Percentiles rank a stretch among this genome's conserved stretches.
Evolutionary conservation across 2,113 vertebrate genomes (phyloP).

Genomic region (Podiceps cristatus): DNA sequence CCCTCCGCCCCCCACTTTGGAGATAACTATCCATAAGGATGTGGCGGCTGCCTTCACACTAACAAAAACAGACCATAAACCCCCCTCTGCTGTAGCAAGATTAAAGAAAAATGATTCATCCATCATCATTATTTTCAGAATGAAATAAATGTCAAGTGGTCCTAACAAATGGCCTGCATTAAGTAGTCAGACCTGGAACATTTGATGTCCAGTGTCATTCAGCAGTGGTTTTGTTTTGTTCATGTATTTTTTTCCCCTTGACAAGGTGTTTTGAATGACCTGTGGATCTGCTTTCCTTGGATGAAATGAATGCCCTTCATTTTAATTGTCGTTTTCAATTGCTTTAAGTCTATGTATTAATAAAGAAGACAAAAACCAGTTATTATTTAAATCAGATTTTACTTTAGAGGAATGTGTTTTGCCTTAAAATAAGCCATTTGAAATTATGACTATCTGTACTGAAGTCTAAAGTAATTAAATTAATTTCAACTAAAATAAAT

Average conservation of each 20-base stretch:
- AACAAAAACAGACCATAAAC: neutral
- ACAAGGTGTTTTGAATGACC: neutral
- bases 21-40: neutral
- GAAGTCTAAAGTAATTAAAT: neutral
- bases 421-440: neutral
- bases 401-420: neutral
- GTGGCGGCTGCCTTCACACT: neutral
- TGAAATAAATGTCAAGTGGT: constrained; percentile 36
- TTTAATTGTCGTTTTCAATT: neutral
- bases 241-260: neutral
- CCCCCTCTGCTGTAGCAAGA: neutral
- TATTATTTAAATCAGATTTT: neutral
- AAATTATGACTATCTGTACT: neutral
- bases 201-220: neutral
- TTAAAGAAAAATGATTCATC: neutral
- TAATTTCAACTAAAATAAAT: neutral
- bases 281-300: neutral
- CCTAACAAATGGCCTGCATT: constrained; percentile 46
- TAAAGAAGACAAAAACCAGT: neutral
- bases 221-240: neutral
- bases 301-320: neutral
- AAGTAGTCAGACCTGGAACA: neutral
- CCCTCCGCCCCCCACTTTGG: rapidly evolving
- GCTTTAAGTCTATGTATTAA: neutral
- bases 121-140: constrained; percentile 38